Conservation (phyloP, 2,113 vertebrate genomes). For the Trematocara variabile region DNA sequence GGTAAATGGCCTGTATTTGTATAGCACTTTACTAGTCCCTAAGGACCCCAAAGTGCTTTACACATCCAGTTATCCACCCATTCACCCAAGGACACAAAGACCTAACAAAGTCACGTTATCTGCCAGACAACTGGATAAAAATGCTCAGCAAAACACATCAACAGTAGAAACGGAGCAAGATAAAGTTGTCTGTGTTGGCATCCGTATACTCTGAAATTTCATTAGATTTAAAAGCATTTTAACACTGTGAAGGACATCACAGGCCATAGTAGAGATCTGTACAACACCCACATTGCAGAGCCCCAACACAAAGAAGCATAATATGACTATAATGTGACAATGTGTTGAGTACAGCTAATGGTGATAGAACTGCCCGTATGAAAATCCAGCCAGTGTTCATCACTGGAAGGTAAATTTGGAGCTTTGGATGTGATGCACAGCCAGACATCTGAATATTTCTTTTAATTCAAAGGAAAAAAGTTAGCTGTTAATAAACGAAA, state of each 20-base stretch:
- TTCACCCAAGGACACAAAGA: too few species aligned
- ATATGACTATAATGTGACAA: neutral
- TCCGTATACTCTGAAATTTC: fast-evolving
- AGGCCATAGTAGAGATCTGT: neutral
- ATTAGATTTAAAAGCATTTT: neutral
- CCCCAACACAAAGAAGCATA: neutral
- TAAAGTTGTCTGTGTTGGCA: neutral
- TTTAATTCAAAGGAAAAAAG: neutral
- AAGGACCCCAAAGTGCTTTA: too few species aligned
- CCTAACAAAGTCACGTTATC: neutral
- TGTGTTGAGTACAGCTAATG: neutral
- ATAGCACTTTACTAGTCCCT: too few species aligned
- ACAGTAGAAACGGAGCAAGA: neutral
- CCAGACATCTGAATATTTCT: neutral
- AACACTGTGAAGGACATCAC: neutral
- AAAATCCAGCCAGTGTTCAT: neutral
- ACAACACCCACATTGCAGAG: neutral
- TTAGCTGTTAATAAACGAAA: neutral
- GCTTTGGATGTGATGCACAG: neutral
- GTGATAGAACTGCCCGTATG: neutral
- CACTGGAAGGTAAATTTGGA: neutral
- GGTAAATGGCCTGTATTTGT: too few species aligned
- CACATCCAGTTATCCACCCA: too few species aligned
- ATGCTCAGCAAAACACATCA: neutral
- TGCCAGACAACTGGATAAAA: neutral